Percentiles rank a stretch among this genome's conserved stretches.
Evolutionary conservation across 2,797 vertebrate genomes (phyloP).

Genomic region (Chaenodraco wilsoni): DNA sequence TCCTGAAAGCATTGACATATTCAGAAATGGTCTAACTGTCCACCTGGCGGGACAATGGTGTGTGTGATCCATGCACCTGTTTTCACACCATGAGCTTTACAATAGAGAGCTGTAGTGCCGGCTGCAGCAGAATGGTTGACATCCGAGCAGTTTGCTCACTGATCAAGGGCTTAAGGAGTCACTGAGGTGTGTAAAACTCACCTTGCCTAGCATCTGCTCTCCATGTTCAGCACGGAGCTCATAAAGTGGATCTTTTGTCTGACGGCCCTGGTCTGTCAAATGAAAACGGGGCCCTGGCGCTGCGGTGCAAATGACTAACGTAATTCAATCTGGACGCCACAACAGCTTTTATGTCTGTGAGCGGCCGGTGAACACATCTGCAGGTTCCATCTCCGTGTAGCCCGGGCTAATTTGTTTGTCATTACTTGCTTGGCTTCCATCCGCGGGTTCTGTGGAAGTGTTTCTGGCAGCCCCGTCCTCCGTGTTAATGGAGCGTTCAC

Average conservation of each 20-base stretch:
- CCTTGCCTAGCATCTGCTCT: constrained; percentile 70
- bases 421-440: constrained; percentile 64
- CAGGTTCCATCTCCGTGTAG: constrained; percentile 61
- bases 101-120: constrained; percentile 5
- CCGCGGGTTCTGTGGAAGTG: constrained; percentile 39
- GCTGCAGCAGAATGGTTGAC: constrained; percentile 33
- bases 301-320: constrained; percentile 58
- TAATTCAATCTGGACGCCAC: constrained; percentile 68
- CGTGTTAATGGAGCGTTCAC: constrained; percentile 50
- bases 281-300: constrained; percentile 46
- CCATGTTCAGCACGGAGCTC: constrained; percentile 43
- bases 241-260: constrained; percentile 65
- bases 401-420: constrained; percentile 67
- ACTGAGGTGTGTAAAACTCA: constrained; percentile 64
- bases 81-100: constrained; percentile 48
- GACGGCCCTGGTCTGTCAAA: constrained; percentile 3
- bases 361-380: constrained; percentile 67
- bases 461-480: constrained; percentile 53
- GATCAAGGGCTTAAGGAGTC: constrained; percentile 60
- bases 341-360: constrained; percentile 62
- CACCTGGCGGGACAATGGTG: constrained; percentile 7
- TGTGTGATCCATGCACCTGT: constrained; percentile 53
- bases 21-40: constrained; percentile 12
- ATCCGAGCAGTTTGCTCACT: constrained; percentile 59
- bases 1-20: not conserved